Percentiles rank a stretch among this genome's conserved stretches.
These are phyloP conservation scores for Trematocara unimaculatum DNA, from an alignment of 2,113 vertebrate genomes.

Conservation along the genomic window DNA sequence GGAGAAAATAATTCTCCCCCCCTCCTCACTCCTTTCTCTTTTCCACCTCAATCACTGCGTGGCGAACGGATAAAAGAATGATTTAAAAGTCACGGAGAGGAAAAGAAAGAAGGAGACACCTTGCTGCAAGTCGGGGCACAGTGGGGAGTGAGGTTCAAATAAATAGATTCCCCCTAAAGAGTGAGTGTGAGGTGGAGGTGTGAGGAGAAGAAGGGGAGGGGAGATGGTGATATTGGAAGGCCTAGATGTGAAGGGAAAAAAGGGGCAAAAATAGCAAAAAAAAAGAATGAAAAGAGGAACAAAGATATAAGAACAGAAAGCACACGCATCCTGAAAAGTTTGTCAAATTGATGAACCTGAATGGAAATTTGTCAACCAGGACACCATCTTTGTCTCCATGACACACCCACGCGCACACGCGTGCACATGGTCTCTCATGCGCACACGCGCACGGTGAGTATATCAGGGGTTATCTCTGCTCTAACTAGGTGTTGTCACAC, in stretches of 20 bases:
- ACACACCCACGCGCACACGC: neutral
- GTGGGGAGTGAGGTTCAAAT: slow-evolving; percentile 98
- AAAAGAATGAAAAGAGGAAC: slow-evolving; percentile 10
- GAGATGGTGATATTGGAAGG: neutral
- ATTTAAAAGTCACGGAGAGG: slow-evolving; percentile 96
- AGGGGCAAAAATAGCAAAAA: neutral
- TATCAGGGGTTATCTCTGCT: slow-evolving; percentile 59
- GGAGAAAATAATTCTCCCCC: slow-evolving; percentile 92
- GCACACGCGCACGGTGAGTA: neutral
- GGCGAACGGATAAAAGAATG: slow-evolving; percentile 97
- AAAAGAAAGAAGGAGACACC: slow-evolving; percentile 78
- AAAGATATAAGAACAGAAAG: neutral
- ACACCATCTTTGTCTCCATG: neutral
- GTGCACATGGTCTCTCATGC: neutral
- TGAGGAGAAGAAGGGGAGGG: neutral
- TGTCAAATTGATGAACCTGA: neutral
- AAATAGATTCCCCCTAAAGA: slow-evolving; percentile 94
- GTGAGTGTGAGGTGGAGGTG: slow-evolving; percentile 27
- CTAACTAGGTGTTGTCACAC: slow-evolving; percentile 70
- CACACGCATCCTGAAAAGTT: neutral
- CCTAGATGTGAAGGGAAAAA: neutral
- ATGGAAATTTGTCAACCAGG: neutral
- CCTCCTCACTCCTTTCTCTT: slow-evolving; percentile 22
- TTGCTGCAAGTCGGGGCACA: slow-evolving; percentile 77
- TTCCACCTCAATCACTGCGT: slow-evolving; percentile 71